Conservation (phyloP, 2,888 invertebrate genomes). For the Trichogramma dendrolimi region DNA sequence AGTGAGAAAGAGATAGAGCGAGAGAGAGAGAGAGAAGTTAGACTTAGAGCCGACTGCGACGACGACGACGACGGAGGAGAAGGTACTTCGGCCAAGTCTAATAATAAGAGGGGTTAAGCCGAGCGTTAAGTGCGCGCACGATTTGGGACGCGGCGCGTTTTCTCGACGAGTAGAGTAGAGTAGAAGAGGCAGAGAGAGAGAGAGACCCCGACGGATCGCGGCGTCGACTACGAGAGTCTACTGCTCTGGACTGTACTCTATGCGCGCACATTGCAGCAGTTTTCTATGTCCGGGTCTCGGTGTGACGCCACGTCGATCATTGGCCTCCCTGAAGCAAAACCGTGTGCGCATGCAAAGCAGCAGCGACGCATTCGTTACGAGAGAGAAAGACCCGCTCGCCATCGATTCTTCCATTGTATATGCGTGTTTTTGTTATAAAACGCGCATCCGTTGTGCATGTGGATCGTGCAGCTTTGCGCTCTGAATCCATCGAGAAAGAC, state of each 20-base stretch:
- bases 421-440: too few species aligned
- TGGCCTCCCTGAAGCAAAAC: background rate
- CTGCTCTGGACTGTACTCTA: background rate
- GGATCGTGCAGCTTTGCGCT: background rate
- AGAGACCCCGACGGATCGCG: background rate
- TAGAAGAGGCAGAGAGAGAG: too few species aligned
- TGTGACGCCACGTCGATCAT: constrained; percentile 4
- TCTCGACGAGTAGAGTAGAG: too few species aligned
- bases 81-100: constrained; percentile 42
- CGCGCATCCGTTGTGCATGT: background rate
- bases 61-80: constrained; percentile 18
- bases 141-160: constrained; percentile 33
- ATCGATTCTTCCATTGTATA: too few species aligned
- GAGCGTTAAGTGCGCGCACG: constrained; percentile 38
- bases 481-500: too few species aligned
- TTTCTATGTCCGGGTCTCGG: background rate
- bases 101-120: constrained; percentile 45
- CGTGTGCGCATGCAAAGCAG: too few species aligned
- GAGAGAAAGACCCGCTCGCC: too few species aligned
- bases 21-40: constrained; percentile 6
- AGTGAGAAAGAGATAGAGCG: background rate
- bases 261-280: background rate
- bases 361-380: background rate
- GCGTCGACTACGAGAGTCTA: background rate
- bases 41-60: constrained; percentile 6